Evolutionary conservation across 1,140 invertebrate genomes (phyloP).

Genomic region (Coenobita brevimanus): DNA sequence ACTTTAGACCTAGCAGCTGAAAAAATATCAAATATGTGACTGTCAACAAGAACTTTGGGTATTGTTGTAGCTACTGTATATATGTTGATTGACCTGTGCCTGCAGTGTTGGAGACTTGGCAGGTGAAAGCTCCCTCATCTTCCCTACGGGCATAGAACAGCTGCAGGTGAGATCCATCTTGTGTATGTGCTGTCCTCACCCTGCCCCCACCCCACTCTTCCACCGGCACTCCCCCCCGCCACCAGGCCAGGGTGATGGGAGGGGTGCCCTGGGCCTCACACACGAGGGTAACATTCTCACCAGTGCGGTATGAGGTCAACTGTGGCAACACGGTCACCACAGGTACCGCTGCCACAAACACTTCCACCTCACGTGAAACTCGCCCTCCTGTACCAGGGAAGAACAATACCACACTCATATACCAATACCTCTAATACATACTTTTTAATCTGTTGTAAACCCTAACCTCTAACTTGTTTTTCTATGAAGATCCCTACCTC

Average conservation of each 20-base stretch:
- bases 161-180: conserved; percentile 20
- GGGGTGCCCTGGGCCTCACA: conserved; percentile 73
- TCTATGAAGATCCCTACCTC: too few relatives aligned
- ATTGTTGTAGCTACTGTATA: too few relatives aligned
- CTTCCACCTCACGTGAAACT: conserved; percentile 69
- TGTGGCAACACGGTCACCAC: conserved; percentile 70
- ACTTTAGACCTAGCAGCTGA: too few relatives aligned
- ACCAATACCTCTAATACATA: too few relatives aligned
- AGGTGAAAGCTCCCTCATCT: conserved; percentile 75
- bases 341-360: conserved; percentile 73
- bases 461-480: too few relatives aligned
- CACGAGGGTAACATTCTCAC: conserved; percentile 72
- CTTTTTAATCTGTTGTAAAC: too few relatives aligned
- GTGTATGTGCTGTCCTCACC: neutral
- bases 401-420: too few relatives aligned
- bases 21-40: too few relatives aligned
- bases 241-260: conserved; percentile 73
- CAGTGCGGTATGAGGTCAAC: conserved; percentile 45
- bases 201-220: neutral
- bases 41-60: too few relatives aligned
- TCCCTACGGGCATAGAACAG: conserved; percentile 69
- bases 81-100: too few relatives aligned
- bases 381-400: conserved; percentile 71
- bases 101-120: conserved; percentile 76
- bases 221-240: conserved; percentile 68